phyloP scores from a whole-genome alignment of 2,888 invertebrate genomes.

The Drosophila fungiperda region DNA sequence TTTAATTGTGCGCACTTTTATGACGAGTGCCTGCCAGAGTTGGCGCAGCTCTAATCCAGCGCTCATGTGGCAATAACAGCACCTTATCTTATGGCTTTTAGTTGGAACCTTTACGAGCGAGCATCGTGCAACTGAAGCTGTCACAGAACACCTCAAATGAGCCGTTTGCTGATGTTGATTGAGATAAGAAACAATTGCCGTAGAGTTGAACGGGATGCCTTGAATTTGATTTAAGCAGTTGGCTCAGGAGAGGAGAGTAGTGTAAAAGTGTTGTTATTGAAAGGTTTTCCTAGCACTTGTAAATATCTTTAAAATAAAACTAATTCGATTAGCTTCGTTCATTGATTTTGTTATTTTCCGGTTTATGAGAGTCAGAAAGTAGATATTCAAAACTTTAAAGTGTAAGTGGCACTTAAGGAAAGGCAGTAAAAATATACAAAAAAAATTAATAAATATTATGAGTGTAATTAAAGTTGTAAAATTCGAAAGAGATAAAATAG shows the following conservation, averaged over 20 bases:
- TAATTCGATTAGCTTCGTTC: neutral
- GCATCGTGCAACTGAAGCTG: constrained; percentile 38
- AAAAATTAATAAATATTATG: neutral
- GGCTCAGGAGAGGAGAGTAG: neutral
- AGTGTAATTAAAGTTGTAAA: neutral
- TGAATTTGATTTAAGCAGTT: neutral
- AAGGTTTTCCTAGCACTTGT: neutral
- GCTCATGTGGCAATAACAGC: constrained; percentile 65
- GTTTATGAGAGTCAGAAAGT: neutral
- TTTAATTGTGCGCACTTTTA: constrained; percentile 81
- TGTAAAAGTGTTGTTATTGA: neutral
- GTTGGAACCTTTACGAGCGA: constrained; percentile 51
- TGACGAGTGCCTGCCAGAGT: constrained; percentile 60
- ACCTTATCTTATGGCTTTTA: constrained; percentile 67
- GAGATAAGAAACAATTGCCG: constrained; percentile 44
- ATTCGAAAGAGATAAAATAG: neutral
- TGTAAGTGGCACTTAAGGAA: neutral
- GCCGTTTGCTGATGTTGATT: constrained; percentile 26
- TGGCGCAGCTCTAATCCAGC: constrained; percentile 50
- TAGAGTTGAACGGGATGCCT: constrained; percentile 3
- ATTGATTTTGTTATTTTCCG: neutral
- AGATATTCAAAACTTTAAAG: neutral
- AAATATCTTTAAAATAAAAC: neutral
- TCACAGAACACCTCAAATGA: constrained; percentile 60
- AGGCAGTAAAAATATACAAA: neutral